Conservation (phyloP, 2,797 vertebrate species). For the Argyrosomus regius region DNA sequence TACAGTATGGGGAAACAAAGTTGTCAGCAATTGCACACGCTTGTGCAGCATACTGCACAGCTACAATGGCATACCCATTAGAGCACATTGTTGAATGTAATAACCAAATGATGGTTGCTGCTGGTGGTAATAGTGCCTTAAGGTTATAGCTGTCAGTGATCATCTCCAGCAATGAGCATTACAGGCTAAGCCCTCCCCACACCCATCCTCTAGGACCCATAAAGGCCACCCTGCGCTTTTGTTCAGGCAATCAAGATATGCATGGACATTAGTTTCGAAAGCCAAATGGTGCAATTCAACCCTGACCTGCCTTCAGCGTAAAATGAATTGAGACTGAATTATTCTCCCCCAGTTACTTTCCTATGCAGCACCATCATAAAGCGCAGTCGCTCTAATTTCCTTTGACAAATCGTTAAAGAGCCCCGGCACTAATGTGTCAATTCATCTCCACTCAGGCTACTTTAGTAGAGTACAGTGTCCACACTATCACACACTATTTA, state of each 20-base stretch:
- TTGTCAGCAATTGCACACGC: constrained; percentile 47
- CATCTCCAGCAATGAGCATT: constrained; percentile 84
- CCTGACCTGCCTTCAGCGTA: constrained; percentile 83
- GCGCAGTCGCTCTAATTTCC: constrained; percentile 81
- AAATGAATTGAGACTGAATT: constrained; percentile 83
- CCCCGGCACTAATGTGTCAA: constrained; percentile 76
- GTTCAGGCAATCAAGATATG: constrained; percentile 87
- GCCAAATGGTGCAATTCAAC: constrained; percentile 87
- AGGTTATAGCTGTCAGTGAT: constrained; percentile 86
- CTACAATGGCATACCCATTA: constrained; percentile 75
- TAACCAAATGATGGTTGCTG: constrained; percentile 83
- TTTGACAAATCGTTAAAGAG: constrained; percentile 84
- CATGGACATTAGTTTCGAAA: constrained; percentile 84
- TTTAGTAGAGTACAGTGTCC: constrained; percentile 56
- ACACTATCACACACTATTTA: constrained; percentile 29
- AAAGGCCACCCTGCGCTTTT: constrained; percentile 85
- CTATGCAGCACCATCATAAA: constrained; percentile 74
- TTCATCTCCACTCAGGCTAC: constrained; percentile 71
- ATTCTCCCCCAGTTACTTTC: constrained; percentile 82
- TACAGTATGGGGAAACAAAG: constrained; percentile 32
- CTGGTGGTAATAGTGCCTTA: constrained; percentile 84
- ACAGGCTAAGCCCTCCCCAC: constrained; percentile 73
- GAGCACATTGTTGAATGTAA: constrained; percentile 82
- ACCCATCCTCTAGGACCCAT: constrained; percentile 79
- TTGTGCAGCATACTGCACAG: constrained; percentile 55